Base-by-base conservation (phyloP, 2,888 invertebrate genomes). In the Ophion slaviceki region DNA sequence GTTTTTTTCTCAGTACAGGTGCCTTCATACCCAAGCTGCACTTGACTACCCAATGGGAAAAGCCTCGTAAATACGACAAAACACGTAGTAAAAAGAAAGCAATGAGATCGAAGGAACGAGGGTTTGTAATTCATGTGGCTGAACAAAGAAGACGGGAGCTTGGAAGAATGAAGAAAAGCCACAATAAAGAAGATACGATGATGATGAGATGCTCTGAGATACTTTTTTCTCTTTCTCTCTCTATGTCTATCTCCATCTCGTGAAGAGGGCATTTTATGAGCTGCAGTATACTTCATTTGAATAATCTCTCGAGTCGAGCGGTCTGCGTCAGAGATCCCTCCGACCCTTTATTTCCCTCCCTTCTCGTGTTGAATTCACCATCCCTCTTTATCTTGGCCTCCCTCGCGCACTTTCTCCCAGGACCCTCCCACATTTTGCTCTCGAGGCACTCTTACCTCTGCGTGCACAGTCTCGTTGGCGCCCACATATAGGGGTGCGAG, bases 271-370 rank as follows among this genome's bases (percentile, higher is more conserved):
- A 57, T 78, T 84, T 84, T 84, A 81, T 47, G 86, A 80, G 81
- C 67, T 75, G 66, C 72, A 24, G 40, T 45, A 61, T 32, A 68
- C 80, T 86, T 80, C 72, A 84, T 86, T 84, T 82, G 76, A 87
- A 87, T 85, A 81, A 87, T 82, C 78, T 87, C 78, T 66, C 75
- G 24, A 77, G 62, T 88, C 75, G 70, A 71, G 84, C 64, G 80
- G 79, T 81, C 80, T 74, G 77, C 84, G 40, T 77, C 57, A 53
- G 36, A 66, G 77, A 67, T 75, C 75, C 82, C 75, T 80, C 68
- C 61, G 20, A 57, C 24, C 47, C 64, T 59, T 72, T 80, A 20
- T 66, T 71, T 28, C 47, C 47, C 64, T 53, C 17, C 72, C n/a
- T 61, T 68, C 28, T 57, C 64, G 32, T 45, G 57, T 75, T 71